Base-by-base conservation (phyloP, 1,140 invertebrate genomes). In the Berghia stephanieae region DNA sequence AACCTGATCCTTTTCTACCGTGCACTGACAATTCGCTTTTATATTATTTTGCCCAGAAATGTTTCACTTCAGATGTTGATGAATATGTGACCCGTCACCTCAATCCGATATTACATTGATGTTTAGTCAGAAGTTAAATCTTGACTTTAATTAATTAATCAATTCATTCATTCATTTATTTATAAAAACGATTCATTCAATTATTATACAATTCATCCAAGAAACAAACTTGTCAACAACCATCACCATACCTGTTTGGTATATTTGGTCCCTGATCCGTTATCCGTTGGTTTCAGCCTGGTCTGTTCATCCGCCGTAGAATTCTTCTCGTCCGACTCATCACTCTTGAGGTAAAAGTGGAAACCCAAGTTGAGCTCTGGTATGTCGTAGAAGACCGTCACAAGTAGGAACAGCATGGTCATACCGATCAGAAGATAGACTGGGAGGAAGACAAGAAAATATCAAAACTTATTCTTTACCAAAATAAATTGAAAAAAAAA, bases 301-400 rank as follows among this genome's bases (percentile, higher is more conserved):
- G 83, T 81, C 44, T 80, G 69, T 57, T 89, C 87, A 2, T 84
- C 81, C n/a, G 89, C 88, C 69, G 92, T 91, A 55, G 31, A 71
- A n/a, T n/a, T n/a, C 49, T 87, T 85, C 6, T 81, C 80, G 24
- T 90, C 88, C 60, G 92, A 91, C 44, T 92, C 91, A 49, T 94
- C 92, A 66, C 92, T 93, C 82, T 92, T 91, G 42, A 93, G 90
- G 75, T 94, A 92, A 86, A 95, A 95, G 42, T 94, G 91, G 55
- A 93, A 91, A 66, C 94, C 94, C 40, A 96, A 89, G 87, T 96
- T 96, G 79, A 96, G 90, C 90, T 96, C 94, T 13, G 95, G 95
- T 78, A 96, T 95, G 85, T 96, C 94, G 87, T 95, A 95, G 87
- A 95, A 93, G 2, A 95, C 93, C 0, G 94, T 94, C 79, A 96